Evolutionary conservation across 64 coral and sea anemone species (phyloP).

Genomic region (Montipora capricornis): DNA sequence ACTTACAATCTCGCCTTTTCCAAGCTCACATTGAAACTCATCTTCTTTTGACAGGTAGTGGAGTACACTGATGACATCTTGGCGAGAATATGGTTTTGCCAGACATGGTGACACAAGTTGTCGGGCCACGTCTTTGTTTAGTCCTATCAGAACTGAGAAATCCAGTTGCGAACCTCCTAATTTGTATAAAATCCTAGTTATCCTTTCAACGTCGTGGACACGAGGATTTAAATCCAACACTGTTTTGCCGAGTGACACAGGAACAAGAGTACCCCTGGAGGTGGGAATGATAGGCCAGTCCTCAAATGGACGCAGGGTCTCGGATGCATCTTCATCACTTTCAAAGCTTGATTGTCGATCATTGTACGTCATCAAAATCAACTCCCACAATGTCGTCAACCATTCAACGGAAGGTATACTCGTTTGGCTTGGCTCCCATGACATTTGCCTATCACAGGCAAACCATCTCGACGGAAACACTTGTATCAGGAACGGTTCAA

Average conservation of each 20-base stretch:
- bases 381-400: conserved; percentile 81
- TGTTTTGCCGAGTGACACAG: conserved; percentile 84
- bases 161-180: conserved; percentile 81
- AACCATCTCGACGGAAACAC: conserved; percentile 77
- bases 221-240: conserved; percentile 80
- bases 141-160: conserved; percentile 69
- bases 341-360: conserved; percentile 73
- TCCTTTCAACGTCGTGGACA: conserved; percentile 49
- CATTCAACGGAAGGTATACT: conserved; percentile 68
- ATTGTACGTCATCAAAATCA: conserved; percentile 77
- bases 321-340: conserved; percentile 67
- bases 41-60: conserved; percentile 77
- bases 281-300: conserved; percentile 95
- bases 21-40: conserved; percentile 50
- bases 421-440: conserved; percentile 62
- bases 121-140: conserved; percentile 61
- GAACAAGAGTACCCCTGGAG: conserved; percentile 65
- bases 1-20: conserved; percentile 69
- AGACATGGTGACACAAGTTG: conserved; percentile 71
- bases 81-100: conserved; percentile 73
- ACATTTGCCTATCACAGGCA: conserved; percentile 65
- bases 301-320: conserved; percentile 73
- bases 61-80: conserved; percentile 78
- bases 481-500: conserved; percentile 85
- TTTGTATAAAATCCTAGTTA: conserved; percentile 74